Evolutionary conservation across 1,140 invertebrate species (phyloP), one percentile per base, ranked within the genome.

Genomic region (Rhagoletis zephyria): DNA sequence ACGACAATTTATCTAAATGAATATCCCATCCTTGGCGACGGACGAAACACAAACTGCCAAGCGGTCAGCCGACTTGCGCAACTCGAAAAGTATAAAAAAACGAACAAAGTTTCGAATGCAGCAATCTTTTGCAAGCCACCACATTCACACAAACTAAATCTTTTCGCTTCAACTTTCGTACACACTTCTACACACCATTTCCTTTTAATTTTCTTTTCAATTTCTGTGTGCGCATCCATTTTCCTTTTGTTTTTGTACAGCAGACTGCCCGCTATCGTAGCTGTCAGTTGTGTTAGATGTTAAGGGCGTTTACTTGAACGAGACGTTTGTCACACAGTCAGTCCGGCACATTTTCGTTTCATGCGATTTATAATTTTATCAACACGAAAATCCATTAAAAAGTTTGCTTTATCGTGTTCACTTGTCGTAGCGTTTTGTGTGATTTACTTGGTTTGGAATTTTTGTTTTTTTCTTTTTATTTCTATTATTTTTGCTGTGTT

Each of bases 301-400:
- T 67, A 40, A 19, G 7, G 0, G 30, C 12, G 14, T 48, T 74
- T 48, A 1, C 67, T 48, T 45, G 7, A 14, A 40, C 12, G 12
- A 30, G 16, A 56, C 51, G 51, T 5, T 1, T 48, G 42, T 48
- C 42, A 45, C 42, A 16, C 42, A 45, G 40, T 74, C 67, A 12
- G 4, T 12, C 61, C 9, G 16, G 67, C 42, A 10, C 51, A 56
- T 56, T 56, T 30, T 56, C 5, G 56, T 40, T 87, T 88, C 61
- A 60, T 87, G 64, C 86, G 77, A 85, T 87, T 89, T 89, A 89
- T 91, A 90, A 90, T 90, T 90, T 91, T 90, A 90, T 90, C 90
- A 89, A 89, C 89, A 89, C 89, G 89, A 88, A 91, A 91, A 92
- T 89, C 91, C 90, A 91, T 92, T 92, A 90, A 91, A 91, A 91